Conservation (phyloP, 2,113 vertebrate species). For the Chelonoidis abingdonii region DNA sequence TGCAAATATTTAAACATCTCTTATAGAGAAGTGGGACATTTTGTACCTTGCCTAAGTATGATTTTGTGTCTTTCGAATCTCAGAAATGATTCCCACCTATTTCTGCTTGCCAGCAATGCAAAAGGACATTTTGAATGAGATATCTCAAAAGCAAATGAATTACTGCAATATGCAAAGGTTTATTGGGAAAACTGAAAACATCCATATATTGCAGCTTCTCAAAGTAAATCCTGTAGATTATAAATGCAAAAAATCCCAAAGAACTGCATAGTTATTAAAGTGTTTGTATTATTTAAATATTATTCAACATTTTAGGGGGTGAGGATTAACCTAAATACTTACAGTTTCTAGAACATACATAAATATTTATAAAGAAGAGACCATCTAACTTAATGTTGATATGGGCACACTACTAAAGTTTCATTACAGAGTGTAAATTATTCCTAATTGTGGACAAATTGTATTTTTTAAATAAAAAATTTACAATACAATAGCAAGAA, state of each 20-base stretch:
- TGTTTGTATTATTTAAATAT: background rate
- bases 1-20: slow-evolving; percentile 60
- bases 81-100: background rate
- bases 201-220: background rate
- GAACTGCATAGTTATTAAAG: background rate
- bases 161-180: background rate
- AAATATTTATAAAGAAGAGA: background rate
- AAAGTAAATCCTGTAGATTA: slow-evolving; percentile 45
- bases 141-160: slow-evolving; percentile 11
- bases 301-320: background rate
- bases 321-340: background rate
- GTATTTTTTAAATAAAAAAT: background rate
- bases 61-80: slow-evolving; percentile 34
- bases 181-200: background rate
- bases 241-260: slow-evolving; percentile 4
- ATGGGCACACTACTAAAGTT: background rate
- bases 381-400: background rate
- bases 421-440: background rate
- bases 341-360: background rate
- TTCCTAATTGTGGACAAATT: background rate
- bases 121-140: slow-evolving; percentile 57
- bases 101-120: slow-evolving; percentile 29
- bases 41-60: slow-evolving; percentile 20
- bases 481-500: accelerated
- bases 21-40: slow-evolving; percentile 41